phyloP scores from a whole-genome alignment of 2,113 vertebrate species.

The Pachypanchax playfairii region DNA sequence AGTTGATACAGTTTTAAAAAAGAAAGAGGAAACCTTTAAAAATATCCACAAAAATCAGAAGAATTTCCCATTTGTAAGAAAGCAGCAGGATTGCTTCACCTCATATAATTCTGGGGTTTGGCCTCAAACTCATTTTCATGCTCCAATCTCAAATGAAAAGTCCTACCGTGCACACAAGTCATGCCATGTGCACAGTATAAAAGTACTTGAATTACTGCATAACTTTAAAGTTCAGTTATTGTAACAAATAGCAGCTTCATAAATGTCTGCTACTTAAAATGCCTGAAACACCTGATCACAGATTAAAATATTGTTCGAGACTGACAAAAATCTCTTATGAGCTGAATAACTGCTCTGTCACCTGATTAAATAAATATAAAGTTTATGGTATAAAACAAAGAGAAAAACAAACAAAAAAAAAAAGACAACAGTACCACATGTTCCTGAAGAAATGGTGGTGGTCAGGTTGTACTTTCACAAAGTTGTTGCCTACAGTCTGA shows the following conservation, averaged over 20 bases:
- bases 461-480: no score
- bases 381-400: not conserved
- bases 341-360: no score
- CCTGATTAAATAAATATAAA: not conserved
- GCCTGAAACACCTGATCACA: slow-evolving; percentile 22
- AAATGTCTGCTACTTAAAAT: slow-evolving; percentile 38
- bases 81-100: slow-evolving; percentile 85
- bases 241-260: slow-evolving; percentile 31
- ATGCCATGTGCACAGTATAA: slow-evolving; percentile 67
- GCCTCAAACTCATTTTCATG: slow-evolving; percentile 82
- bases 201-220: slow-evolving; percentile 69
- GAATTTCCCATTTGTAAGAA: slow-evolving; percentile 81
- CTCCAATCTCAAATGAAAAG: slow-evolving; percentile 82
- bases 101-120: slow-evolving; percentile 88
- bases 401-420: slow-evolving; percentile 17
- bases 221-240: slow-evolving; percentile 64
- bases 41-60: slow-evolving; percentile 85
- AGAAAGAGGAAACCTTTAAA: slow-evolving; percentile 75
- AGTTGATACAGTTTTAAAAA: slow-evolving; percentile 81
- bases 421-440: no score
- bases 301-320: slow-evolving; percentile 4
- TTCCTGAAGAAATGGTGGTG: no score
- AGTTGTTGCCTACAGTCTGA: no score
- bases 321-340: not conserved
- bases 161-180: slow-evolving; percentile 55